Evolutionary conservation across 2,113 vertebrate species (phyloP).

Genomic region (Meriones unguiculatus): DNA sequence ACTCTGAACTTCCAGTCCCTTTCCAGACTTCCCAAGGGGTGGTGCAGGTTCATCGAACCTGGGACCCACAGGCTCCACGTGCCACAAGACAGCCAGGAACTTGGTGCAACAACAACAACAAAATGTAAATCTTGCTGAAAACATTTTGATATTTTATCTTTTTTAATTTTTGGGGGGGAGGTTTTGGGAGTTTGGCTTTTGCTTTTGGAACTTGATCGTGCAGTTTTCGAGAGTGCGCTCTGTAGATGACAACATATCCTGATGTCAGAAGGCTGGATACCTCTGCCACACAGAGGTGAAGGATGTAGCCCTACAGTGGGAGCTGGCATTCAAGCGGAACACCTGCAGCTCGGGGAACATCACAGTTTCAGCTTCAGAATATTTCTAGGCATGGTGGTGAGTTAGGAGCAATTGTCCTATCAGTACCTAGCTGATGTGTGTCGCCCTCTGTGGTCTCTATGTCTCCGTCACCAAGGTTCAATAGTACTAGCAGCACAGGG

Average conservation of each 20-base stretch:
- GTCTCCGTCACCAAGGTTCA: neutral
- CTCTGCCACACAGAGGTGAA: neutral
- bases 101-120: neutral
- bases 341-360: neutral
- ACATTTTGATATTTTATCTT: neutral
- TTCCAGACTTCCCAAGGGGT: neutral
- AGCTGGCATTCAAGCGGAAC: neutral
- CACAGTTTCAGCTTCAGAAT: neutral
- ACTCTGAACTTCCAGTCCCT: neutral
- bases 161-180: too few species aligned
- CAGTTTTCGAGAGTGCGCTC: neutral
- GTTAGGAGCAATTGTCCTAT: neutral
- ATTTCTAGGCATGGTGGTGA: slow-evolving; percentile 40
- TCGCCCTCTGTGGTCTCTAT: neutral
- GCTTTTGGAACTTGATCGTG: neutral
- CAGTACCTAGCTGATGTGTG: neutral
- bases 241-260: neutral
- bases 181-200: neutral
- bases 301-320: neutral
- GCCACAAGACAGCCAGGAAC: neutral
- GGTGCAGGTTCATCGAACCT: neutral
- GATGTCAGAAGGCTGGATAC: neutral
- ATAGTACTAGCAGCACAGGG: neutral
- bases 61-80: too few species aligned
- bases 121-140: neutral